Conservation (phyloP, 2,888 invertebrate genomes). For the Lasioglossum calceatum region DNA sequence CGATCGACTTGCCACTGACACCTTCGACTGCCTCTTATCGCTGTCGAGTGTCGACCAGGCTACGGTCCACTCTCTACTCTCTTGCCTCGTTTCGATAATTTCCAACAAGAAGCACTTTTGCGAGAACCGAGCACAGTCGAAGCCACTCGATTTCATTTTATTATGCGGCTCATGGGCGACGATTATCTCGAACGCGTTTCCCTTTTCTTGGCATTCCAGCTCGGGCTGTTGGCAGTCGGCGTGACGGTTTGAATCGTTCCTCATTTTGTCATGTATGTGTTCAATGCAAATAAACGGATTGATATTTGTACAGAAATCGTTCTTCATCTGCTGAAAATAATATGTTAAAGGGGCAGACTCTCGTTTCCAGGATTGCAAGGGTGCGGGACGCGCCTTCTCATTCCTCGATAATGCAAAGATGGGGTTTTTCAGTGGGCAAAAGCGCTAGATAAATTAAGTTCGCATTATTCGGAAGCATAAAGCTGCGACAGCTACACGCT, state of each 20-base stretch:
- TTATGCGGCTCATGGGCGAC: background rate
- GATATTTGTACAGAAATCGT: background rate
- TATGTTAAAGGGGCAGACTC: background rate
- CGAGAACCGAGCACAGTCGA: background rate
- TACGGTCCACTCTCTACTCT: background rate
- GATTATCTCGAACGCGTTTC: background rate
- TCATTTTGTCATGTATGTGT: too few species aligned
- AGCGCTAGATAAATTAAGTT: too few species aligned
- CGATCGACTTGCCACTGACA: conserved; percentile 35
- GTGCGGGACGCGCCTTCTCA: too few species aligned
- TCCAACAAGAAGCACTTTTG: background rate
- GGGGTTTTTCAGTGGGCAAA: too few species aligned
- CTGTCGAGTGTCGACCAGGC: background rate
- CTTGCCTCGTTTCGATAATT: background rate
- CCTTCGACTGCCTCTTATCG: conserved; percentile 24
- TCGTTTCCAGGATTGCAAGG: too few species aligned
- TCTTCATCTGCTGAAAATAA: background rate
- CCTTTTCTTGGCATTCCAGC: background rate
- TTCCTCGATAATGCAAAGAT: too few species aligned
- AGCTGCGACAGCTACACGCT: too few species aligned
- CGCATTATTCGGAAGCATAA: too few species aligned
- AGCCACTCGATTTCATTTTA: background rate
- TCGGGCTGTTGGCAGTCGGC: background rate
- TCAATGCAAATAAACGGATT: too few species aligned
- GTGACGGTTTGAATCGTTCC: background rate